Percentiles rank a stretch among this genome's conserved stretches.
Evolutionary conservation across 2,113 vertebrate genomes (phyloP).

Genomic region (Taurulus bubalis): DNA sequence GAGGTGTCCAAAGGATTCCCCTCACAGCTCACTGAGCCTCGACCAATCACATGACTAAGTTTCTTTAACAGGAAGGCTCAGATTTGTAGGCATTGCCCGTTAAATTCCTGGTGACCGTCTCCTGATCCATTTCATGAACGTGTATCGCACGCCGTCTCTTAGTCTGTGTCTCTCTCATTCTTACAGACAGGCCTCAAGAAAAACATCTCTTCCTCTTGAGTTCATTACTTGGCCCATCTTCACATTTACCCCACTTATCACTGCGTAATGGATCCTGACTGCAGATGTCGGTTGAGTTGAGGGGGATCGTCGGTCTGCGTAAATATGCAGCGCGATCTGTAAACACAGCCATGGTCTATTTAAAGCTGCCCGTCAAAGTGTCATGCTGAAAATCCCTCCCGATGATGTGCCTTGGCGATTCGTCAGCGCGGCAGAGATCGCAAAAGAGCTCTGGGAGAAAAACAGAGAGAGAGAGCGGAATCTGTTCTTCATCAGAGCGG

Average conservation of each 20-base stretch:
- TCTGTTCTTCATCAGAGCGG: slow-evolving; percentile 64
- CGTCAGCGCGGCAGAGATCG: slow-evolving; percentile 2
- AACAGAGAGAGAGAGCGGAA: slow-evolving; percentile 22
- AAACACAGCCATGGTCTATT: slow-evolving; percentile 61
- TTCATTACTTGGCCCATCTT: slow-evolving; percentile 31
- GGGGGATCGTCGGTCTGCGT: slow-evolving; percentile 34
- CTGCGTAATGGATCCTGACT: slow-evolving; percentile 31
- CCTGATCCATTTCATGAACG: slow-evolving; percentile 24
- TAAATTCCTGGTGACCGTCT: slow-evolving; percentile 37
- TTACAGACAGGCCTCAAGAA: slow-evolving; percentile 34
- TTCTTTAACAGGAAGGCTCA: slow-evolving; percentile 56
- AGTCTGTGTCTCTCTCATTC: background rate
- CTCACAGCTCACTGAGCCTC: slow-evolving; percentile 53
- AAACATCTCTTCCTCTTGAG: slow-evolving; percentile 45
- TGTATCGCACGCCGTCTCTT: background rate
- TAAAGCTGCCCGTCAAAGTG: slow-evolving; percentile 56
- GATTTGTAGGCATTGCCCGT: slow-evolving; percentile 23
- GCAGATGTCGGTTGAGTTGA: slow-evolving; percentile 52
- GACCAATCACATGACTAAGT: slow-evolving; percentile 57
- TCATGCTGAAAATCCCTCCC: slow-evolving; percentile 40
- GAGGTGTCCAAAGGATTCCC: slow-evolving; percentile 42
- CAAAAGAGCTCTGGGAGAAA: slow-evolving; percentile 28
- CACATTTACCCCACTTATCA: slow-evolving; percentile 49
- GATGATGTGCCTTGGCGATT: slow-evolving; percentile 39
- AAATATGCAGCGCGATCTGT: slow-evolving; percentile 48